These are phyloP conservation scores for Actinemys pallida DNA, from an alignment of 2,113 vertebrate species.

Conservation along the genomic window DNA sequence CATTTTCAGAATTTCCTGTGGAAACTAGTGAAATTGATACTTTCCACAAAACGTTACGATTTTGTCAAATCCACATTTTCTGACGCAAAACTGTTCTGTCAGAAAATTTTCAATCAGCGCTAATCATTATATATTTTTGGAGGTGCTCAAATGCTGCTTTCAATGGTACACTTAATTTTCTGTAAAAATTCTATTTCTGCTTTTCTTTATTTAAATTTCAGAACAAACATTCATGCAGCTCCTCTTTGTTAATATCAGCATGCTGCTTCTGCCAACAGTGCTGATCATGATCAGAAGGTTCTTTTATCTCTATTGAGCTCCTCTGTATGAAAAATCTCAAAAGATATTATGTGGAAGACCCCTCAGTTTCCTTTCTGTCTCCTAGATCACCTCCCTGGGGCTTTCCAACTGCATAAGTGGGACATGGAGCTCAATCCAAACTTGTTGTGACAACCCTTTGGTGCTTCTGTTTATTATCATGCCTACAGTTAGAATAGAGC, in stretches of 20 bases:
- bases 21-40: background rate
- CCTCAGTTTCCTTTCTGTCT: background rate
- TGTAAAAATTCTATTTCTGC: slow-evolving; percentile 5
- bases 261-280: background rate
- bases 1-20: accelerated
- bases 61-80: slow-evolving; percentile 4
- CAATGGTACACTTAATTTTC: background rate
- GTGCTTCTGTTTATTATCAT: slow-evolving; percentile 54
- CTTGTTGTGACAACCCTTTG: background rate
- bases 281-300: background rate
- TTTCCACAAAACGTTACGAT: background rate
- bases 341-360: slow-evolving; percentile 6
- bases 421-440: background rate
- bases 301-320: background rate
- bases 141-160: background rate
- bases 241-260: background rate
- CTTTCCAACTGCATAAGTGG: background rate
- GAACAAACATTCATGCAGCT: background rate
- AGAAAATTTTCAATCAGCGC: background rate
- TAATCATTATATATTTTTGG: background rate
- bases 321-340: slow-evolving; percentile 6
- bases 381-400: background rate
- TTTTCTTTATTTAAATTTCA: slow-evolving; percentile 5
- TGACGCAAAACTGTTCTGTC: background rate
- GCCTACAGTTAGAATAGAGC: slow-evolving; percentile 43